A percentile compares a stretch with the other conserved stretches of the same genome.
phyloP scores from a whole-genome alignment of 2,888 invertebrate species.

The Dynastes hyllus region DNA sequence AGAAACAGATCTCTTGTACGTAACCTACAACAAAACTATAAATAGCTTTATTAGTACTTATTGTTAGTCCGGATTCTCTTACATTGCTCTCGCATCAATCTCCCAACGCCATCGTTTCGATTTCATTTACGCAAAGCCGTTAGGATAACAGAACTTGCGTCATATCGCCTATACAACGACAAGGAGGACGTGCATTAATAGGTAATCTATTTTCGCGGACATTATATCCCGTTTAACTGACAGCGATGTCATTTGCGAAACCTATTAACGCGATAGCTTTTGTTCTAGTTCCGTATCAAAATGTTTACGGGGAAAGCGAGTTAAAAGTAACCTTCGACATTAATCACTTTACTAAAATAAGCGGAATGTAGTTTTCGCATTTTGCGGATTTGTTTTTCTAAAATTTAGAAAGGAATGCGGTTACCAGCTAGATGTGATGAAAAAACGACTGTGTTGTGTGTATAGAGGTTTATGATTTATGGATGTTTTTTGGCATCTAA shows the following conservation, averaged over 20 bases:
- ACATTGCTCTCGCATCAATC: no score
- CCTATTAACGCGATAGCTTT: constrained; percentile 34
- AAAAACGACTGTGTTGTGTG: no score
- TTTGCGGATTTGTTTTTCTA: neutral
- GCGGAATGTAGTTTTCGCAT: neutral
- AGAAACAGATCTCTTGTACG: no score
- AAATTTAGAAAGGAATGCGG: neutral
- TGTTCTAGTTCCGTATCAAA: constrained; percentile 25
- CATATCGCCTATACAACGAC: neutral
- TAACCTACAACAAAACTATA: no score
- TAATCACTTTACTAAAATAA: constrained; percentile 16
- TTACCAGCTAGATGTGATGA: neutral
- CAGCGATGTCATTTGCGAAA: constrained; percentile 43
- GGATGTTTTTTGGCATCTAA: no score
- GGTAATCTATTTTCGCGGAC: constrained; percentile 42
- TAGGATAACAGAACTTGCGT: no score
- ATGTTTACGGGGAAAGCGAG: constrained; percentile 9
- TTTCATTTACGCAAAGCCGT: no score
- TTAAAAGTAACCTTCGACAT: constrained; percentile 11
- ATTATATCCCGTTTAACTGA: constrained; percentile 29
- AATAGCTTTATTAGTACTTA: no score
- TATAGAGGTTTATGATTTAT: no score
- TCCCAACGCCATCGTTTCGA: no score
- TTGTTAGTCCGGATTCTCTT: no score
- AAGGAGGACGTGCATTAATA: constrained; percentile 34